Evolutionary conservation across 2,113 vertebrate genomes (phyloP).

Genomic region (Marcusenius ussheri): DNA sequence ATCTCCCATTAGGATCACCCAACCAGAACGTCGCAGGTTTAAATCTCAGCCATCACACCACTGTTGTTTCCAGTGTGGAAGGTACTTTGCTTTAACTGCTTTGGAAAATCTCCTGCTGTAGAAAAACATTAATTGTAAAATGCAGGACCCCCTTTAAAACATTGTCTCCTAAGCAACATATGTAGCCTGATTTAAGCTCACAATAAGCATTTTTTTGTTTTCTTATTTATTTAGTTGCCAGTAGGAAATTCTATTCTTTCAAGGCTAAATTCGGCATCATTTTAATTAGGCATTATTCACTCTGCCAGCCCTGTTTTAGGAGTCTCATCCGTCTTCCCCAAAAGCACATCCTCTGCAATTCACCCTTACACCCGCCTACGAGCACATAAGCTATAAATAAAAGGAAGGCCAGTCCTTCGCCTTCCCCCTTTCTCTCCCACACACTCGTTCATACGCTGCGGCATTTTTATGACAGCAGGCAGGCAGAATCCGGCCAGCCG

Average conservation of each 20-base stretch:
- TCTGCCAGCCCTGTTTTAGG: neutral
- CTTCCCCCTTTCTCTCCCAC: neutral
- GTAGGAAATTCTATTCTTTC: neutral
- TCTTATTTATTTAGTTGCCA: neutral
- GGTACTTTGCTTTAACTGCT: neutral
- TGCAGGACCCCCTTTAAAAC: neutral
- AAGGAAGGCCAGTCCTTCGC: neutral
- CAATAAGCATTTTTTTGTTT: neutral
- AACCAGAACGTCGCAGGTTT: neutral
- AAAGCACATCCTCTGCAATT: neutral
- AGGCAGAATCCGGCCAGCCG: neutral
- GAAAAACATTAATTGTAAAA: neutral
- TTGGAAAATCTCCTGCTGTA: neutral
- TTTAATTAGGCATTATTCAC: neutral
- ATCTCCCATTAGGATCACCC: neutral
- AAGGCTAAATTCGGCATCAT: neutral
- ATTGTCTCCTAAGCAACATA: neutral
- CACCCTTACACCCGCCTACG: neutral
- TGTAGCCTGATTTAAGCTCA: neutral
- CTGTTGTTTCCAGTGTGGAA: neutral
- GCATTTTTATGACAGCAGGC: neutral
- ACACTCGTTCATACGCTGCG: neutral
- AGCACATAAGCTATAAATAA: neutral
- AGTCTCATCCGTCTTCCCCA: neutral
- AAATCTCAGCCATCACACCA: neutral